Conservation (phyloP, 2,113 vertebrate species). For the Percopsis transmontana region DNA sequence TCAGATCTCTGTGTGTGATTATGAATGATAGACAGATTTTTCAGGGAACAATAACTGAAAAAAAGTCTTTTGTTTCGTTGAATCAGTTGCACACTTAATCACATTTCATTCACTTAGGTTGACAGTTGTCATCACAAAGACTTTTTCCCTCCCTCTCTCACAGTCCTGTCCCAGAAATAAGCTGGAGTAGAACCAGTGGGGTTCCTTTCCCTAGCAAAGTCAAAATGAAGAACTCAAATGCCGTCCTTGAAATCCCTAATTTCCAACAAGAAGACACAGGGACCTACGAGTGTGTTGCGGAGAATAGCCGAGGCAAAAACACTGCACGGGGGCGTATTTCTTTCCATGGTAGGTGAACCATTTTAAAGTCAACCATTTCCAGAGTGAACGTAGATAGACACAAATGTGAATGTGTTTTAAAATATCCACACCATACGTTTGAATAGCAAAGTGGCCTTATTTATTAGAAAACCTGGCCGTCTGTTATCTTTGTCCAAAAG, state of each 20-base stretch:
- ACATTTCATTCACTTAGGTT: constrained; percentile 50
- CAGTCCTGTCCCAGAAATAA: constrained; percentile 93
- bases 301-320: constrained; percentile 92
- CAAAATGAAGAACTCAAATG: constrained; percentile 86
- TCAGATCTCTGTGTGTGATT: constrained; percentile 33
- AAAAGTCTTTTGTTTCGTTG: constrained; percentile 15
- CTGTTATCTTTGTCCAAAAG: too few relatives aligned
- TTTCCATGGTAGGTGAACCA: constrained; percentile 85
- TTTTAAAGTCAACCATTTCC: background rate
- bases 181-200: constrained; percentile 90
- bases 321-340: constrained; percentile 87
- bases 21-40: constrained; percentile 40
- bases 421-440: too few relatives aligned
- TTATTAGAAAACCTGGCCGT: too few relatives aligned
- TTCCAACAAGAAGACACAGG: constrained; percentile 94
- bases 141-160: constrained; percentile 35
- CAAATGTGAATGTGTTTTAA: constrained; percentile 16
- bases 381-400: too few relatives aligned
- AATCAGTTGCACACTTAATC: constrained; percentile 29
- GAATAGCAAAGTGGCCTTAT: too few relatives aligned
- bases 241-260: constrained; percentile 89
- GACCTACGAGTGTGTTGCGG: constrained; percentile 90
- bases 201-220: constrained; percentile 88
- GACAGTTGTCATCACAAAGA: constrained; percentile 42
- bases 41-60: constrained; percentile 34